A percentile compares a stretch with the other conserved stretches of the same genome.
These are phyloP conservation scores for Hirtodrosophila histrioides DNA, from an alignment of 2,888 invertebrate species.

Conservation along the genomic window DNA sequence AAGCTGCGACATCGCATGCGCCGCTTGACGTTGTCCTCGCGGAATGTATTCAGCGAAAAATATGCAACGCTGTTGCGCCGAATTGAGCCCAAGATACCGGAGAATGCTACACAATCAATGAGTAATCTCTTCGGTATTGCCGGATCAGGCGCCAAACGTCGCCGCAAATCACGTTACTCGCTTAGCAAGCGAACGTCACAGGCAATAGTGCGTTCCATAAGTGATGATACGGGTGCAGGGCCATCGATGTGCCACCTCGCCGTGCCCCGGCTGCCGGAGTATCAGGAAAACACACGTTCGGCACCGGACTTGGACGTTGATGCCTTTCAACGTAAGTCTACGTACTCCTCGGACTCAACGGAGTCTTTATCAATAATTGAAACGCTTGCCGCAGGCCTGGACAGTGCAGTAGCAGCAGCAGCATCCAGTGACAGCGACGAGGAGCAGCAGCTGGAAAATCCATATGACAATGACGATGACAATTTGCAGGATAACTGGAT, in stretches of 20 bases:
- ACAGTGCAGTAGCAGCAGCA: slow-evolving; percentile 29
- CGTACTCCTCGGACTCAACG: slow-evolving; percentile 64
- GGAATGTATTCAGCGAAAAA: slow-evolving; percentile 87
- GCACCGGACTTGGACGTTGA: slow-evolving; percentile 71
- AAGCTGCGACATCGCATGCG: slow-evolving; percentile 86
- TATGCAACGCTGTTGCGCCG: slow-evolving; percentile 87
- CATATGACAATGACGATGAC: slow-evolving; percentile 45
- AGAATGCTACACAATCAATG: slow-evolving; percentile 84
- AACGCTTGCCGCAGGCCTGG: slow-evolving; percentile 48
- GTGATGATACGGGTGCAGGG: slow-evolving; percentile 72
- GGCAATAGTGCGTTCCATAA: slow-evolving; percentile 79
- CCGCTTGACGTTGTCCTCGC: slow-evolving; percentile 87
- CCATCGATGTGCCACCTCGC: slow-evolving; percentile 42
- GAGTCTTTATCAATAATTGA: slow-evolving; percentile 59
- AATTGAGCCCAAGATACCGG: slow-evolving; percentile 78
- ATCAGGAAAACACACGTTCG: slow-evolving; percentile 72
- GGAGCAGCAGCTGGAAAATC: slow-evolving; percentile 33
- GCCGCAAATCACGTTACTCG: slow-evolving; percentile 58
- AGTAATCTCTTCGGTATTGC: slow-evolving; percentile 85
- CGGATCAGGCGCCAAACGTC: slow-evolving; percentile 36
- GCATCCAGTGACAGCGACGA: slow-evolving; percentile 49
- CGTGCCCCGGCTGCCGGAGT: slow-evolving; percentile 59
- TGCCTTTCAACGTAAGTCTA: slow-evolving; percentile 56
- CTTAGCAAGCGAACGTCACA: slow-evolving; percentile 42
- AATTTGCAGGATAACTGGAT: slow-evolving; percentile 80